These are phyloP conservation scores for Metopia argyrocephala DNA, from an alignment of 2,888 invertebrate species.

Conservation along the genomic window DNA sequence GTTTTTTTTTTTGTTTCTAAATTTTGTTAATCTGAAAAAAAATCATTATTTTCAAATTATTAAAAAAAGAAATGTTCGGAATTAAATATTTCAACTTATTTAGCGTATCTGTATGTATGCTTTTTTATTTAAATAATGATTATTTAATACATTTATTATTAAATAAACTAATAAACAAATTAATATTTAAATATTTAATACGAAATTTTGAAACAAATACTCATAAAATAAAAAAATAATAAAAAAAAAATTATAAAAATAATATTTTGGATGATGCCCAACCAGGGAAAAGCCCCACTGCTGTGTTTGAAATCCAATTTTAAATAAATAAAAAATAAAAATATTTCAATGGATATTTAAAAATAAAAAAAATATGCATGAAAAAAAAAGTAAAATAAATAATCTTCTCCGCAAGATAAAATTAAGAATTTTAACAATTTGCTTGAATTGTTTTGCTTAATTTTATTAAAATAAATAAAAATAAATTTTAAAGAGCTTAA, in stretches of 20 bases:
- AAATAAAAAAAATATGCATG: conserved; percentile 44
- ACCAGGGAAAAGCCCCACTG: conserved; percentile 47
- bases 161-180: conserved; percentile 63
- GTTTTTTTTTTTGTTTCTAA: no score
- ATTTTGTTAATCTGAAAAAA: no score
- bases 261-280: conserved; percentile 33
- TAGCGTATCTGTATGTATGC: not conserved
- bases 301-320: conserved; percentile 67
- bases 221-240: not conserved
- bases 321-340: conserved; percentile 67
- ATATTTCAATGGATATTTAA: conserved; percentile 57
- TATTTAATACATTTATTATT: conserved; percentile 65
- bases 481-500: conserved; percentile 53
- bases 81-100: no score
- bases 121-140: conserved; percentile 14
- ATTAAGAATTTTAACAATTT: conserved; percentile 38
- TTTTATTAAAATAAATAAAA: conserved; percentile 38
- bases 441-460: conserved; percentile 30
- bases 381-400: conserved; percentile 29
- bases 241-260: not conserved
- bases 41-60: no score
- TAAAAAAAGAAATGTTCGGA: no score
- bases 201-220: not conserved
- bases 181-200: conserved; percentile 45
- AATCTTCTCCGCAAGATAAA: no score